A percentile compares a stretch with the other conserved stretches of the same genome.
These are phyloP conservation scores for Aratinga solstitialis DNA, from an alignment of 2,797 vertebrate species.

Conservation along the genomic window DNA sequence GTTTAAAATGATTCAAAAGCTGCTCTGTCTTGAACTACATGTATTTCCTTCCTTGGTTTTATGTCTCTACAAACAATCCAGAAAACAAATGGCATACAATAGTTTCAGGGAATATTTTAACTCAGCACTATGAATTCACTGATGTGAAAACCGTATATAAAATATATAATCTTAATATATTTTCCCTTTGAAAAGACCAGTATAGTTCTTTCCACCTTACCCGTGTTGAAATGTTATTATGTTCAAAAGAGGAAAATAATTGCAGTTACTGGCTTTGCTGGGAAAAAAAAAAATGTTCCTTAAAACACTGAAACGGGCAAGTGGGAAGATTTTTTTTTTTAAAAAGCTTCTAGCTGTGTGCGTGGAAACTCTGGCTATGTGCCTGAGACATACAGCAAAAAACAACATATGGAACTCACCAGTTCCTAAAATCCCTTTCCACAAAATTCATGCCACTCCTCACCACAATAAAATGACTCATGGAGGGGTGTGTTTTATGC, in stretches of 20 bases:
- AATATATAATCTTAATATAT: constrained; percentile 37
- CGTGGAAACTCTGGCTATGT: constrained; percentile 52
- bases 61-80: constrained; percentile 36
- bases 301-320: constrained; percentile 58
- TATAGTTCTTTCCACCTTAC: constrained; percentile 34
- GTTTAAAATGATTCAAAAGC: constrained; percentile 51
- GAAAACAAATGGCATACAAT: constrained; percentile 31
- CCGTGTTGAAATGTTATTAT: constrained; percentile 45
- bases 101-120: constrained; percentile 26
- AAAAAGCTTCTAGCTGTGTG: constrained; percentile 53
- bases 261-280: background rate
- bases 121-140: background rate
- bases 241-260: constrained; percentile 54
- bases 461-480: constrained; percentile 74
- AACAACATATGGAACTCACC: constrained; percentile 76
- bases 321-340: constrained; percentile 5
- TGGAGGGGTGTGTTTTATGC: constrained; percentile 70
- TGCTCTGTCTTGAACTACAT: constrained; percentile 50
- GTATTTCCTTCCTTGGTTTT: constrained; percentile 31
- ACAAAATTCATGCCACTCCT: constrained; percentile 74
- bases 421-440: constrained; percentile 75
- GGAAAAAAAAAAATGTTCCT: background rate
- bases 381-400: constrained; percentile 59
- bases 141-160: constrained; percentile 28
- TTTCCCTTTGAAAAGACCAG: constrained; percentile 40